These are phyloP conservation scores for Myotis daubentonii DNA, from an alignment of 2,797 vertebrate genomes.

Conservation along the genomic window DNA sequence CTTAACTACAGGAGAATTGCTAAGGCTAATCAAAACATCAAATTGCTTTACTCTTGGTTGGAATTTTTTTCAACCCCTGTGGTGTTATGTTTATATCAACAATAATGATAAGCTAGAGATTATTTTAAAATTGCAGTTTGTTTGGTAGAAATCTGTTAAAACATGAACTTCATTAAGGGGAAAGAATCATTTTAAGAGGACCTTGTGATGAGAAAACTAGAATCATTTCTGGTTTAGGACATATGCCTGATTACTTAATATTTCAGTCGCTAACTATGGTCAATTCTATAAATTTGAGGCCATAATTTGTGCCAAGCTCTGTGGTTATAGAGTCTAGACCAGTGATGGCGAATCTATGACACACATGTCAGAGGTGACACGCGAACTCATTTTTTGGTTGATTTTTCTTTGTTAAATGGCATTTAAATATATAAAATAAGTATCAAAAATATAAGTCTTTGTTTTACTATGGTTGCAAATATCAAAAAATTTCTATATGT, in stretches of 20 bases:
- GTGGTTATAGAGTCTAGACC: neutral
- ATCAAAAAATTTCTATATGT: too few species aligned
- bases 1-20: neutral
- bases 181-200: neutral
- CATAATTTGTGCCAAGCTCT: neutral
- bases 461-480: too few species aligned
- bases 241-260: neutral
- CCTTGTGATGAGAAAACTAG: neutral
- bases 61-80: neutral
- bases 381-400: too few species aligned
- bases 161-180: neutral
- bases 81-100: neutral
- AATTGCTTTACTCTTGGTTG: conserved; percentile 7
- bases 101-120: conserved; percentile 16
- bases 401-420: too few species aligned
- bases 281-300: neutral
- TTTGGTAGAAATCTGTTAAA: neutral
- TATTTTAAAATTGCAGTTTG: neutral
- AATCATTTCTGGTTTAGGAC: neutral
- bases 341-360: too few species aligned
- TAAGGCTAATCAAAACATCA: conserved; percentile 6
- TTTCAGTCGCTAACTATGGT: neutral
- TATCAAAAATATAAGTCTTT: too few species aligned
- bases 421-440: too few species aligned
- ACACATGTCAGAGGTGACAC: too few species aligned